Evolutionary conservation across 2,888 invertebrate genomes (phyloP).

Genomic region (Molanna angustata): DNA sequence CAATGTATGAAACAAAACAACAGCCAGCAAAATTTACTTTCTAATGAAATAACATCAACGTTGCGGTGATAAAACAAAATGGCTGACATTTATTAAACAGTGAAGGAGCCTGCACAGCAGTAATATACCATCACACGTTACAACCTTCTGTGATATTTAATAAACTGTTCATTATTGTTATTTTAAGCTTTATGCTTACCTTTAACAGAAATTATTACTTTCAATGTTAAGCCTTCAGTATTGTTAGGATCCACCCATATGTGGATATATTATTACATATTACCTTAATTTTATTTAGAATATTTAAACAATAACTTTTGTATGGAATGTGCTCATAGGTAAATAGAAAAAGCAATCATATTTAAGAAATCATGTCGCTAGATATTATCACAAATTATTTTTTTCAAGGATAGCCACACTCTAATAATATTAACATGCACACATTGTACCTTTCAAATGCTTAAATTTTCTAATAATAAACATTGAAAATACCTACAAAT

Average conservation of each 20-base stretch:
- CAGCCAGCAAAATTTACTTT: conserved; percentile 54
- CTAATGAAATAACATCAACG: conserved; percentile 54
- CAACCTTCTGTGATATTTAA: conserved; percentile 32
- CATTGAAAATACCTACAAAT: too few species aligned
- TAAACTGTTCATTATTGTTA: conserved; percentile 31
- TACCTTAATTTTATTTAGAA: conserved; percentile 14
- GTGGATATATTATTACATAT: conserved; percentile 10
- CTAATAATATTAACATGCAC: too few species aligned
- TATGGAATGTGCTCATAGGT: too few species aligned
- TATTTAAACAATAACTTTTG: too few species aligned
- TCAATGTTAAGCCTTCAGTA: conserved; percentile 30
- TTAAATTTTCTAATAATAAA: too few species aligned
- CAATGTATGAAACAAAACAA: conserved; percentile 55
- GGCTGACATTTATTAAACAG: conserved; percentile 34
- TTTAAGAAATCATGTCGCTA: too few species aligned
- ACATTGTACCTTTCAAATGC: too few species aligned
- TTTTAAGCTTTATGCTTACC: conserved; percentile 28
- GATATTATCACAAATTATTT: too few species aligned
- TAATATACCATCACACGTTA: conserved; percentile 27
- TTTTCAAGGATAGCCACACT: too few species aligned
- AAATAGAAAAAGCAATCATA: too few species aligned
- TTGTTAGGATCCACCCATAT: conserved; percentile 24
- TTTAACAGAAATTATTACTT: conserved; percentile 22
- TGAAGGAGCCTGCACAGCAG: conserved; percentile 23
- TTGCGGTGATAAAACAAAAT: conserved; percentile 55